Percentiles rank a stretch among this genome's conserved stretches.
phyloP scores from a whole-genome alignment of 1,140 invertebrate species.

The Laodelphax striatellus region DNA sequence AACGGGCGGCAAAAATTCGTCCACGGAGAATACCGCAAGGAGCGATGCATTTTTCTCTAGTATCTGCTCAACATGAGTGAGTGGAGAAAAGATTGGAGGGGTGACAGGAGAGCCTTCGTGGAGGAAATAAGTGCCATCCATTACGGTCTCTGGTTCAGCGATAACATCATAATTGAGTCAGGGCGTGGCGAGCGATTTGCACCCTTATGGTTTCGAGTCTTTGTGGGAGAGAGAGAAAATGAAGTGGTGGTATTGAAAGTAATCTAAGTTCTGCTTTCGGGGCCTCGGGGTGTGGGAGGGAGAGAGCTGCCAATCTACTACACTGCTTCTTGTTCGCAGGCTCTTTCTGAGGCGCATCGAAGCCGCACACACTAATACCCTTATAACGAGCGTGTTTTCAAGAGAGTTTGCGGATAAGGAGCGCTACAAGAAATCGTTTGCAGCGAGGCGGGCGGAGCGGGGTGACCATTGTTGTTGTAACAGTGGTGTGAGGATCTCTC shows the following conservation, averaged over 20 bases:
- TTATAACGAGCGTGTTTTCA: slow-evolving; percentile 7
- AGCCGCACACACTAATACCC: slow-evolving; percentile 11
- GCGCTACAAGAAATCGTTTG: no score
- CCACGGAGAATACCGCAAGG: no score
- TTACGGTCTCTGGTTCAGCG: slow-evolving; percentile 16
- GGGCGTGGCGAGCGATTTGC: slow-evolving; percentile 16
- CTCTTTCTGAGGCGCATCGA: neutral
- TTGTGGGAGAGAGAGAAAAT: slow-evolving; percentile 9
- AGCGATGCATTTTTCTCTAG: no score
- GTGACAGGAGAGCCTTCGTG: slow-evolving; percentile 1
- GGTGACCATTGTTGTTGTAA: no score
- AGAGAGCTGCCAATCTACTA: no score
- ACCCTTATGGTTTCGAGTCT: slow-evolving; percentile 13
- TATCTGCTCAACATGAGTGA: no score
- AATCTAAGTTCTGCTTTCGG: slow-evolving; percentile 8
- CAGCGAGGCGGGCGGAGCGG: no score
- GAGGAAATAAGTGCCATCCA: slow-evolving; percentile 17
- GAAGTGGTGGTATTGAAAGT: slow-evolving; percentile 13
- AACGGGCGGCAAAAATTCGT: no score
- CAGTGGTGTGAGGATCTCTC: no score
- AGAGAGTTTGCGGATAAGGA: no score
- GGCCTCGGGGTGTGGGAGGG: neutral
- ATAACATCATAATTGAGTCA: slow-evolving; percentile 17
- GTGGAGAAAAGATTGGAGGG: no score
- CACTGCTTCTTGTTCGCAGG: neutral